These are phyloP conservation scores for Vicugna pacos DNA, from an alignment of 2,113 vertebrate species.

Conservation along the genomic window DNA sequence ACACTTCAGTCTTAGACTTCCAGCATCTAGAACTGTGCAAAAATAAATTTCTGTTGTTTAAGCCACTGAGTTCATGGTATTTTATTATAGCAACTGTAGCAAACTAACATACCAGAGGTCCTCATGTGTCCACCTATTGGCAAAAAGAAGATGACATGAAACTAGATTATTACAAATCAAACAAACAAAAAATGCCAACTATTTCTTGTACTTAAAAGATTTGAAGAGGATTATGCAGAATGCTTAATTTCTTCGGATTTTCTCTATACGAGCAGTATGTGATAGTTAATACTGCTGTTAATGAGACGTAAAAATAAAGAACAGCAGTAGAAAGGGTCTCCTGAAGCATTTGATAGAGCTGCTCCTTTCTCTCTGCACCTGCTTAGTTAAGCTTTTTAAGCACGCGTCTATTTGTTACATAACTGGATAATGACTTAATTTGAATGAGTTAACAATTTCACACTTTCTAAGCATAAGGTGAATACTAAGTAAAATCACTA, in stretches of 20 bases:
- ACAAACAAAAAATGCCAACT: background rate
- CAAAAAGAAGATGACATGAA: background rate
- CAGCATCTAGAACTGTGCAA: background rate
- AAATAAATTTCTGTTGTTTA: background rate
- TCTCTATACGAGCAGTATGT: background rate
- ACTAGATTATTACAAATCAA: background rate
- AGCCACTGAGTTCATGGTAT: background rate
- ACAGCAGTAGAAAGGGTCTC: slow-evolving; percentile 29
- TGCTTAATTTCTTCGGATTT: slow-evolving; percentile 63
- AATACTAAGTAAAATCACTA: slow-evolving; percentile 73
- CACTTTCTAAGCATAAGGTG: slow-evolving; percentile 79
- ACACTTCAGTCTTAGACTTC: background rate
- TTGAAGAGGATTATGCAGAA: slow-evolving; percentile 37
- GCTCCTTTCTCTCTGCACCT: slow-evolving; percentile 48
- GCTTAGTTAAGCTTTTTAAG: slow-evolving; percentile 76
- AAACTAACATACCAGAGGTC: background rate
- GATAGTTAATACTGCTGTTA: slow-evolving; percentile 65
- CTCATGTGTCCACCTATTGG: background rate
- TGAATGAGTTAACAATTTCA: slow-evolving; percentile 81
- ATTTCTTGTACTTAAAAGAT: background rate
- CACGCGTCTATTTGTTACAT: slow-evolving; percentile 76
- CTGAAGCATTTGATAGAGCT: slow-evolving; percentile 58
- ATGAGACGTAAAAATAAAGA: slow-evolving; percentile 72
- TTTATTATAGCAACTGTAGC: background rate
- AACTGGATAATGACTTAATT: slow-evolving; percentile 80